Evolutionary conservation across 2,797 vertebrate species (phyloP).

Genomic region (Neoniphon sammara): DNA sequence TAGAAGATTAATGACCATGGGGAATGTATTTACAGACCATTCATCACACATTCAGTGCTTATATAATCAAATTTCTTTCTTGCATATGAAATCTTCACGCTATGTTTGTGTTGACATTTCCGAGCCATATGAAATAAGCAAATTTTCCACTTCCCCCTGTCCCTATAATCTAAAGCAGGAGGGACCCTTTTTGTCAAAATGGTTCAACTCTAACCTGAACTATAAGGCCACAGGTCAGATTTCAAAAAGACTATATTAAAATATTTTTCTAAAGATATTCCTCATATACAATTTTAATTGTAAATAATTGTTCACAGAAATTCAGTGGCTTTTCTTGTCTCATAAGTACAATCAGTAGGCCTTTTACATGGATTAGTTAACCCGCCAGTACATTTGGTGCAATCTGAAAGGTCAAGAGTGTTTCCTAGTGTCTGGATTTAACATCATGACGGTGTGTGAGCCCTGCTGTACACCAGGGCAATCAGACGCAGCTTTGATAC

Average conservation of each 20-base stretch:
- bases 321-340: slow-evolving; percentile 14
- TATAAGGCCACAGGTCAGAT: too few species aligned
- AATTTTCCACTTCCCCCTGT: too few species aligned
- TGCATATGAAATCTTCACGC: slow-evolving; percentile 25
- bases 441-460: neutral
- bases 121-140: too few species aligned
- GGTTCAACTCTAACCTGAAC: too few species aligned
- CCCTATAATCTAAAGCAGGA: too few species aligned
- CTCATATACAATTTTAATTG: too few species aligned
- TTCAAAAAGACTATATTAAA: too few species aligned
- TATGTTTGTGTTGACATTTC: slow-evolving; percentile 18
- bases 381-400: neutral
- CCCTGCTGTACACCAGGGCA: neutral
- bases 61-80: slow-evolving; percentile 22
- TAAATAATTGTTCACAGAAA: too few species aligned
- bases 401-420: slow-evolving; percentile 13
- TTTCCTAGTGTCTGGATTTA: neutral
- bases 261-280: too few species aligned
- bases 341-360: neutral
- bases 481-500: slow-evolving; percentile 24
- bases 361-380: neutral
- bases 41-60: slow-evolving; percentile 17
- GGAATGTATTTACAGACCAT: slow-evolving; percentile 17
- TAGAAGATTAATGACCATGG: too few species aligned
- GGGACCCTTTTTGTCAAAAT: too few species aligned